Percentiles rank a stretch among this genome's conserved stretches.
These are phyloP conservation scores for Podarcis lilfordi DNA, from an alignment of 2,797 vertebrate species.

Conservation along the genomic window DNA sequence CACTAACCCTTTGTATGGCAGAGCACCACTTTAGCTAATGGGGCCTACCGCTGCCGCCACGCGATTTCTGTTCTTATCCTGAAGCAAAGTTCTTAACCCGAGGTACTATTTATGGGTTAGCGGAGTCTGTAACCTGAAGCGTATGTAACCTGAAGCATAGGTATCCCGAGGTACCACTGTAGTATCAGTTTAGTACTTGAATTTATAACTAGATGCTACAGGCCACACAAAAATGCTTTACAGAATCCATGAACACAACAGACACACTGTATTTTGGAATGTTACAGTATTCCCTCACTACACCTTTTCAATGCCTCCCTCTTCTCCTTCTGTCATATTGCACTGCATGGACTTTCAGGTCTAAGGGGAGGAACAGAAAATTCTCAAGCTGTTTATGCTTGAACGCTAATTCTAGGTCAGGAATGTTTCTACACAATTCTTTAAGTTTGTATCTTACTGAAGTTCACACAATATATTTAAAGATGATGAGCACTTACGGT, in stretches of 20 bases:
- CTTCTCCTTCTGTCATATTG: not conserved
- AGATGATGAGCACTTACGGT: conserved; percentile 78
- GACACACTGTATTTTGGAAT: not conserved
- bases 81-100: too few species aligned
- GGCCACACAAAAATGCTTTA: not conserved
- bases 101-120: too few species aligned
- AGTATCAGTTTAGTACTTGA: too few species aligned
- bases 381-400: not conserved
- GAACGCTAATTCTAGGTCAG: not conserved
- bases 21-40: not conserved
- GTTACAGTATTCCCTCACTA: not conserved
- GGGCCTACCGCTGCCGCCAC: too few species aligned
- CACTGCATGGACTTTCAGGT: not conserved
- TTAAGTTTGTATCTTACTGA: not conserved
- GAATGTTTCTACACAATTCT: not conserved
- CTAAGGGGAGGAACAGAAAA: not conserved
- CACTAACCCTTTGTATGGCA: not conserved
- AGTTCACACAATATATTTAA: not conserved
- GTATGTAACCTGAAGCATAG: too few species aligned
- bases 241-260: not conserved
- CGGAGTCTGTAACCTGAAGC: too few species aligned
- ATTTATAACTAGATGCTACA: not conserved
- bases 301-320: too few species aligned
- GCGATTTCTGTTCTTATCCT: too few species aligned
- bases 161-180: not conserved